Evolutionary conservation across 1,140 invertebrate species (phyloP).

Genomic region (Proctacanthus coquilletti): DNA sequence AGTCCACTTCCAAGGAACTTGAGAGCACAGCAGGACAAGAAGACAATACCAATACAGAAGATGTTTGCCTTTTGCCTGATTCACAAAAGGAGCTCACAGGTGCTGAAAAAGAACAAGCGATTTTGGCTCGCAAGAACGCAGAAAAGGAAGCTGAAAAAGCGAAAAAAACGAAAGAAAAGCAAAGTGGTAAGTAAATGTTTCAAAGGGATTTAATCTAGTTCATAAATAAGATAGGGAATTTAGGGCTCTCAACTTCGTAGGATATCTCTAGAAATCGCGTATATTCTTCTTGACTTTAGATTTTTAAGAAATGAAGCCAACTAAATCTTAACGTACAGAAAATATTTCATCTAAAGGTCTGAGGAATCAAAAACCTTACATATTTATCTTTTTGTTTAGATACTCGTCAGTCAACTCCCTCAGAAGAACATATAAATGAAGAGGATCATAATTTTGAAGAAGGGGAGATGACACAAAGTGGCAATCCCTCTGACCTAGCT

Average conservation of each 20-base stretch:
- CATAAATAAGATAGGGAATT: not conserved
- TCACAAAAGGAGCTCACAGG: slow-evolving; percentile 43
- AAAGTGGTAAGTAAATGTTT: not conserved
- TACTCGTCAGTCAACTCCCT: not conserved
- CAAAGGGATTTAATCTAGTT: not conserved
- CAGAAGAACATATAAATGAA: slow-evolving; percentile 30
- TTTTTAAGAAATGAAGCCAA: too few species aligned
- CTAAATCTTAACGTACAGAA: not conserved
- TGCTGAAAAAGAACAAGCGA: slow-evolving; percentile 41
- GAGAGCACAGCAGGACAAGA: too few species aligned
- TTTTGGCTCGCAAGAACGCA: slow-evolving; percentile 36
- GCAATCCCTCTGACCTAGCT: slow-evolving; percentile 21
- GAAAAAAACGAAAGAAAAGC: slow-evolving; percentile 10
- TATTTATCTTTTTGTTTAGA: not conserved
- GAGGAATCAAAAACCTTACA: not conserved
- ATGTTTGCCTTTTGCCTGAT: slow-evolving; percentile 26
- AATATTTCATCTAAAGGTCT: not conserved
- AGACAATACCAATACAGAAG: too few species aligned
- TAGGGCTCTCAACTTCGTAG: not conserved
- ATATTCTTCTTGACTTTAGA: too few species aligned
- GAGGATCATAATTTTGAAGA: slow-evolving; percentile 18
- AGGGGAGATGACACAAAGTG: slow-evolving; percentile 12
- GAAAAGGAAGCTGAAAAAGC: slow-evolving; percentile 23
- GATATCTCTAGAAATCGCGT: too few species aligned
- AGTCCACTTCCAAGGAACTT: too few species aligned